Evolutionary conservation across 2,888 invertebrate genomes (phyloP), one percentile per base, ranked within the genome.

Genomic region (Melolontha melolontha): DNA sequence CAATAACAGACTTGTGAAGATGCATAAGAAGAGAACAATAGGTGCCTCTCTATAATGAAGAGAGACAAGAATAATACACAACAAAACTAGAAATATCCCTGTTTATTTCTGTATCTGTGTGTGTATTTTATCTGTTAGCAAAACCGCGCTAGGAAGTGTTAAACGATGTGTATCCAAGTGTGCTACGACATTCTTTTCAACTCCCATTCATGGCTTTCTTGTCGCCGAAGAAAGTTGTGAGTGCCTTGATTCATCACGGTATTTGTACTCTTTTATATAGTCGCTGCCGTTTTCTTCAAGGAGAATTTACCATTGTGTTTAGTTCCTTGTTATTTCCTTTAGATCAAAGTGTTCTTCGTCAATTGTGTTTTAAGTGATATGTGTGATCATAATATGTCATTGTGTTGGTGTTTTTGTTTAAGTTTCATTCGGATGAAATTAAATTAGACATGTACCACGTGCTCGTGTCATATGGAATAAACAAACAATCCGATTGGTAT

Each of bases 131-230:
- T 62, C 59, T 62, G 59, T 62, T 62, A 62, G 59, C 59, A 39
- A 62, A 62, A 62, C 59, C 44, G 47, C 74, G 68, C 75, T 72
- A 72, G 74, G 71, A 72, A 74, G 75, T 76, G 77, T 76, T 75
- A 74, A 78, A 70, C 76, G 75, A 75, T 75, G 75, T 75, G 77
- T 75, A 78, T 77, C 77, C 74, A 71, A 77, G 73, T 75, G 75
- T 75, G 74, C 72, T 73, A 73, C 73, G 74, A 34, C 68, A 68
- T 59, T 69, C 64, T 62, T 62, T 49, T 62, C 59, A 34, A 66
- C 68, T 68, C 68, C 55, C 64, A 64, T 64, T 57, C 66, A 59
- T 59, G 66, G 59, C 66, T 59, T 66, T 66, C 66, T 66, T 51
- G 64, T 66, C 66, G 66, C 57, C 17, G 54, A 64, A 64, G 64